Conservation (phyloP, 2,888 invertebrate species). For the Cinara cedri region DNA sequence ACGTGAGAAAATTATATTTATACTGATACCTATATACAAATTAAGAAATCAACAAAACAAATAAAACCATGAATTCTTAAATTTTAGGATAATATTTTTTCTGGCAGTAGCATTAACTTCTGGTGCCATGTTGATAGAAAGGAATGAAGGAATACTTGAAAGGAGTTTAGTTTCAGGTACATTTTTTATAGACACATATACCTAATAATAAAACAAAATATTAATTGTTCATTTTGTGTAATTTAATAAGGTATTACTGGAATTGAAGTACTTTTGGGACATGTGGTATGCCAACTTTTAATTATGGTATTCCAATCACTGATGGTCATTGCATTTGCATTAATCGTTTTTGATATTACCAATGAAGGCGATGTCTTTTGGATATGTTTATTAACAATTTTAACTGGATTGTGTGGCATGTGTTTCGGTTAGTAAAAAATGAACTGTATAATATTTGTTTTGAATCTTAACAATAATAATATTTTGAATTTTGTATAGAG, state of each 20-base stretch:
- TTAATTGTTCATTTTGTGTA: neutral
- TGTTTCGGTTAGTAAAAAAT: constrained; percentile 73
- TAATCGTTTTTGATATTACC: constrained; percentile 78
- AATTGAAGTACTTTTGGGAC: constrained; percentile 84
- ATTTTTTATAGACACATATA: constrained; percentile 17
- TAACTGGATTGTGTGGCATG: constrained; percentile 93
- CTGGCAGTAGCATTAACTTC: constrained; percentile 91
- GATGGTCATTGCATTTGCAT: constrained; percentile 79
- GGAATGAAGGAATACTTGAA: constrained; percentile 89
- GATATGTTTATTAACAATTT: constrained; percentile 76
- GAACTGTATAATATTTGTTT: too few species aligned
- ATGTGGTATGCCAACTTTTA: constrained; percentile 85
- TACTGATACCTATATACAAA: neutral
- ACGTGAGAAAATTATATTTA: constrained; percentile 68
- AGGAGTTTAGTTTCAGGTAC: constrained; percentile 84
- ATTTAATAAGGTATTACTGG: constrained; percentile 67
- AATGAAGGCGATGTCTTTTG: constrained; percentile 76
- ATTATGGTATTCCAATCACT: constrained; percentile 84
- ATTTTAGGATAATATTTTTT: constrained; percentile 85
- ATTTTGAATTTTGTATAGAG: too few species aligned
- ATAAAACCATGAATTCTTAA: constrained; percentile 59
- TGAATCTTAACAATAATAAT: too few species aligned
- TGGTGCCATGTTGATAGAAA: constrained; percentile 84
- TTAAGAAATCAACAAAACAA: neutral
- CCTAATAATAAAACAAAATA: neutral